Evolutionary conservation across 2,113 vertebrate genomes (phyloP).

Genomic region (Pithys albifrons): DNA sequence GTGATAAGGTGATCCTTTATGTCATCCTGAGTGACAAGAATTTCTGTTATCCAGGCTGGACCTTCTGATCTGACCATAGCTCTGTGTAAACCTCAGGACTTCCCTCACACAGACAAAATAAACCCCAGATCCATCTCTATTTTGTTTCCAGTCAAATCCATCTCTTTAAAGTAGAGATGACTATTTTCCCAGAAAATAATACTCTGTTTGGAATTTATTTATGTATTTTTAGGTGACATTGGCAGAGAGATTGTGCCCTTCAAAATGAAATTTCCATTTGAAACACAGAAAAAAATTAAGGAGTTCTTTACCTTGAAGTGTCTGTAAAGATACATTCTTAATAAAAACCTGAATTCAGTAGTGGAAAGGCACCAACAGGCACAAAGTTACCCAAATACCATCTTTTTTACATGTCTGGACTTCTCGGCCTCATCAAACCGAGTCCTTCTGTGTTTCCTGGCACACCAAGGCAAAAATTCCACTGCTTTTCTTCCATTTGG

Average conservation of each 20-base stretch:
- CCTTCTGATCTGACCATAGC: constrained; percentile 47
- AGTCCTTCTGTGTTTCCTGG: constrained; percentile 14
- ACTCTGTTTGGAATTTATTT: constrained; percentile 49
- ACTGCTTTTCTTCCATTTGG: background rate
- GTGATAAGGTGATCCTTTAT: background rate
- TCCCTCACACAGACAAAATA: constrained; percentile 31
- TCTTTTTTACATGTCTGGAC: background rate
- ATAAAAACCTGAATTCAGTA: background rate
- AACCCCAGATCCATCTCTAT: background rate
- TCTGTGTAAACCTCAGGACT: constrained; percentile 47
- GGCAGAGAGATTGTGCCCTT: constrained; percentile 4
- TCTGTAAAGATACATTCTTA: background rate
- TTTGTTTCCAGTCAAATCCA: constrained; percentile 15
- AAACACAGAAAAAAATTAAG: constrained; percentile 1
- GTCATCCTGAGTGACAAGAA: constrained; percentile 21
- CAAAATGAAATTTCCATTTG: constrained; percentile 44
- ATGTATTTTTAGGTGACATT: constrained; percentile 35
- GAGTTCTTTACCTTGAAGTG: constrained; percentile 19
- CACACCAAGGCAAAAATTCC: background rate
- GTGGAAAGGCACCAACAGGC: background rate
- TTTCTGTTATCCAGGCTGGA: constrained; percentile 33
- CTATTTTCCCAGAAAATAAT: constrained; percentile 30
- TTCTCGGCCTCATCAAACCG: background rate
- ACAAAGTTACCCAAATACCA: background rate
- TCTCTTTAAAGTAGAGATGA: background rate